Percentiles rank a stretch among this genome's conserved stretches.
Evolutionary conservation across 1,140 invertebrate species (phyloP).

Genomic region (Pinna nobilis): DNA sequence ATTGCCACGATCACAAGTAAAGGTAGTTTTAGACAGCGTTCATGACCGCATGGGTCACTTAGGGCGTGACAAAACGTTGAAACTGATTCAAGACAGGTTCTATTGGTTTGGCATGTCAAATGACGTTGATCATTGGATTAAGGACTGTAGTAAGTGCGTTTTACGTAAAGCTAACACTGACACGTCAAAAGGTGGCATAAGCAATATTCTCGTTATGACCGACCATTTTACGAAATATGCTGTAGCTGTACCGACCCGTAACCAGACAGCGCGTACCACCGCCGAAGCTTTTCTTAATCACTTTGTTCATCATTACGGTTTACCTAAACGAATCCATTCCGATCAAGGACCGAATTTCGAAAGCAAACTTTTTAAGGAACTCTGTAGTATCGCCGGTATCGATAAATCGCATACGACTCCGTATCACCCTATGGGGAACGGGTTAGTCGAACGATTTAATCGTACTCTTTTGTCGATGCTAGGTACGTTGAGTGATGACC

Average conservation of each 20-base stretch:
- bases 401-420: conserved; percentile 19
- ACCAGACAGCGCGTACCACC: conserved; percentile 22
- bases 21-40: too few species aligned
- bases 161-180: conserved; percentile 19
- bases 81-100: conserved; percentile 8
- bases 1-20: too few species aligned
- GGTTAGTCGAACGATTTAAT: conserved; percentile 27
- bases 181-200: neutral
- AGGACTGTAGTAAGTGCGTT: conserved; percentile 27
- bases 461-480: conserved; percentile 38
- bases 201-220: conserved; percentile 23
- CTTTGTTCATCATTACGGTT: conserved; percentile 19
- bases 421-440: conserved; percentile 26
- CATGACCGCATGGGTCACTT: conserved; percentile 33
- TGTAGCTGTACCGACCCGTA: conserved; percentile 35
- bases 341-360: conserved; percentile 36
- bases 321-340: conserved; percentile 20
- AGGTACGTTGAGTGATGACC: conserved; percentile 20
- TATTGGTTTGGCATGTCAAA: conserved; percentile 23
- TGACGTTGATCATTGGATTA: conserved; percentile 7
- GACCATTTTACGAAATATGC: conserved; percentile 23
- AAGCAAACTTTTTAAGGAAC: conserved; percentile 28
- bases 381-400: conserved; percentile 24
- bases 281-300: conserved; percentile 21
- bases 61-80: conserved; percentile 1